These are phyloP conservation scores for Oxygymnocypris stewartii DNA, from an alignment of 2,113 vertebrate genomes.

Conservation along the genomic window DNA sequence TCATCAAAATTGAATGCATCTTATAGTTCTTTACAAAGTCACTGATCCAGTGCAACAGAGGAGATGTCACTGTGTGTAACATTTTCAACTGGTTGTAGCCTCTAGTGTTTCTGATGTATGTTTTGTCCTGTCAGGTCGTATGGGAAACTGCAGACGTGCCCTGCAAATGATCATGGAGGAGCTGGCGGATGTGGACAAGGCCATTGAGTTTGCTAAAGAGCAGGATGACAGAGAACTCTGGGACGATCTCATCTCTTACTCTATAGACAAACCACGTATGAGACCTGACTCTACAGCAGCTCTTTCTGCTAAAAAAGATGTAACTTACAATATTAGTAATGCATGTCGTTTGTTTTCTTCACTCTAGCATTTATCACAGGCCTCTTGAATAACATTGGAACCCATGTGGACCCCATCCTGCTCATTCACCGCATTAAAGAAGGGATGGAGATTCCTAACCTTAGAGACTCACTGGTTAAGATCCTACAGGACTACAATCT, in stretches of 20 bases:
- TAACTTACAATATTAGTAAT: no score
- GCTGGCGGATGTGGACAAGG: slow-evolving; percentile 91
- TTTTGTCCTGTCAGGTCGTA: slow-evolving; percentile 80
- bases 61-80: neutral
- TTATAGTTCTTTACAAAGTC: neutral
- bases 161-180: slow-evolving; percentile 99
- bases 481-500: slow-evolving; percentile 99
- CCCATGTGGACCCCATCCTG: slow-evolving; percentile 95
- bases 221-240: slow-evolving; percentile 96
- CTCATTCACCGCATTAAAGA: slow-evolving; percentile 97
- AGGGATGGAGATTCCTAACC: slow-evolving; percentile 98
- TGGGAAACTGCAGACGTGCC: slow-evolving; percentile 95
- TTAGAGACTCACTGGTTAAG: slow-evolving; percentile 96
- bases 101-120: neutral
- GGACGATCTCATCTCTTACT: slow-evolving; percentile 97
- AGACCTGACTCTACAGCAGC: neutral
- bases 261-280: slow-evolving; percentile 97
- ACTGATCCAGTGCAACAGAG: neutral
- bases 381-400: slow-evolving; percentile 96
- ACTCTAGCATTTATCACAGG: slow-evolving; percentile 93
- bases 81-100: neutral
- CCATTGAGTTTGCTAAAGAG: slow-evolving; percentile 98
- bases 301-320: neutral
- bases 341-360: slow-evolving; percentile 18
- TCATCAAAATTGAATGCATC: neutral